These are phyloP conservation scores for Rhorus exstirpatorius DNA, from an alignment of 2,888 invertebrate species.

Conservation along the genomic window DNA sequence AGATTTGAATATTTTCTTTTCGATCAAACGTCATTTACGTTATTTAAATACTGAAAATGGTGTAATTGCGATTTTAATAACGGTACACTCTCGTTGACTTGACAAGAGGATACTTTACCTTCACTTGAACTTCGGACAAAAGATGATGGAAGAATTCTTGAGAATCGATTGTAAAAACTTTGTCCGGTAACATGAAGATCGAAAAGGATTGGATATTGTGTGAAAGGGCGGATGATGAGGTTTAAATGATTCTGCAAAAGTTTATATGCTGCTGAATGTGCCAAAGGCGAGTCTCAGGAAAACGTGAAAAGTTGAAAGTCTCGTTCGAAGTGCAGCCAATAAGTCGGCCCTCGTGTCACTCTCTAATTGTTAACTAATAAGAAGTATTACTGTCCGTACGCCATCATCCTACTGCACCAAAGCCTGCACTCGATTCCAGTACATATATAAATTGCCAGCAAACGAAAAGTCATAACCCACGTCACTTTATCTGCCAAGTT, in stretches of 20 bases:
- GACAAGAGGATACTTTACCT: too few relatives aligned
- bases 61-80: too few relatives aligned
- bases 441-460: constrained; percentile 15
- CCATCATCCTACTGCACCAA: constrained; percentile 58
- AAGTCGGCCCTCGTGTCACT: constrained; percentile 80
- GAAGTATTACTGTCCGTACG: constrained; percentile 75
- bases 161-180: not conserved
- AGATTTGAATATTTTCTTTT: too few relatives aligned
- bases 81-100: too few relatives aligned
- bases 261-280: not conserved
- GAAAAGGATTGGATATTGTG: not conserved
- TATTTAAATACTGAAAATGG: too few relatives aligned
- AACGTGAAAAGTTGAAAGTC: constrained; percentile 75
- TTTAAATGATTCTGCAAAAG: not conserved
- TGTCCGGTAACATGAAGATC: not conserved
- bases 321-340: constrained; percentile 77
- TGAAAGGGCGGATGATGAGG: not conserved
- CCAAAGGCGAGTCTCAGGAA: not conserved
- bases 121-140: too few relatives aligned
- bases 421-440: constrained; percentile 63
- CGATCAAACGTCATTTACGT: not conserved
- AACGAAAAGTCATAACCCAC: not conserved
- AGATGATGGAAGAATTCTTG: not conserved
- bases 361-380: constrained; percentile 81
- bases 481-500: not conserved